phyloP scores from a whole-genome alignment of 2,113 vertebrate species.

The Nannospalax galili region DNA sequence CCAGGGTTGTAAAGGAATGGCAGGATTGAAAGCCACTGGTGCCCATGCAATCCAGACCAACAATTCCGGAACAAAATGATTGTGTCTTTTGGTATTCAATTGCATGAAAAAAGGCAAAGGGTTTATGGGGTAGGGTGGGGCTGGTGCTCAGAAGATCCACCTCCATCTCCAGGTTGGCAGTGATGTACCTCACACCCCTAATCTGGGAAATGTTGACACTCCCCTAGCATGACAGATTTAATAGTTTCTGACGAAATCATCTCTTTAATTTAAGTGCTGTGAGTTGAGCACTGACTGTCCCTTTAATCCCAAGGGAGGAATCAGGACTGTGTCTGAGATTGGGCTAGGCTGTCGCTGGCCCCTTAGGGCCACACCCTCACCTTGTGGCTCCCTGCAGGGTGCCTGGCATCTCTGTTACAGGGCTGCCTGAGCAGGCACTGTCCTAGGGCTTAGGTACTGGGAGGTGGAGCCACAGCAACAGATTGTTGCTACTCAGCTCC shows the following conservation, averaged over 20 bases:
- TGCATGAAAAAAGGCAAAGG: background rate
- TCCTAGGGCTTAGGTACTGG: background rate
- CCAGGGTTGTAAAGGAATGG: background rate
- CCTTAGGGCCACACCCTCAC: rapidly evolving
- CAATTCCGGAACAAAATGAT: background rate
- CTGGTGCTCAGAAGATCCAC: background rate
- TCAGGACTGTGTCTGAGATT: background rate
- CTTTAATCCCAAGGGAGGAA: background rate
- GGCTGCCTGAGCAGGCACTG: background rate
- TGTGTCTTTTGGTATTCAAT: background rate
- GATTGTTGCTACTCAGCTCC: too few species aligned
- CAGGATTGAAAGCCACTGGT: background rate
- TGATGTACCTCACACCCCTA: rapidly evolving
- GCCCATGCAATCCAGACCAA: background rate
- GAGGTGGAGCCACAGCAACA: background rate
- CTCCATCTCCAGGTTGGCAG: background rate
- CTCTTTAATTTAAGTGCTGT: background rate
- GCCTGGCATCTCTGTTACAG: background rate
- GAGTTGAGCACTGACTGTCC: background rate
- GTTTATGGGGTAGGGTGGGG: background rate
- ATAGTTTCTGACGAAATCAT: background rate
- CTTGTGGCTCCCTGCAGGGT: too few species aligned
- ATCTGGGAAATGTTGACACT: background rate
- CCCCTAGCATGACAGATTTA: background rate
- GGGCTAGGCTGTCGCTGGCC: background rate